phyloP scores from a whole-genome alignment of 2,888 invertebrate species.

The Teinopalpus imperialis region DNA sequence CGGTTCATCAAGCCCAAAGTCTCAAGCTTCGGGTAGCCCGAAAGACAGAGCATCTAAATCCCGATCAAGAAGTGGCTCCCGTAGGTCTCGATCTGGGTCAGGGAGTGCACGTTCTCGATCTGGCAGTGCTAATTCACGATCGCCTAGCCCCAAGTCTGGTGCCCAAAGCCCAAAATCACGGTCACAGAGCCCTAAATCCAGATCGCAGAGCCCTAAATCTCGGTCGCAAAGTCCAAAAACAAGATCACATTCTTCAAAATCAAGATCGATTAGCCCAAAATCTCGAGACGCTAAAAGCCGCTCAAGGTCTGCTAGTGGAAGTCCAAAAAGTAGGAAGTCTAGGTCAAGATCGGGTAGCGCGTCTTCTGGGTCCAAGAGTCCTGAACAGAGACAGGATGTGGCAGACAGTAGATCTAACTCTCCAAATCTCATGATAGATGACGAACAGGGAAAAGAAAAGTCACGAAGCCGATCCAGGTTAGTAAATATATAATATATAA shows the following conservation, averaged over 20 bases:
- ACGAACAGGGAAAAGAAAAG: constrained; percentile 61
- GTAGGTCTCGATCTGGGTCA: constrained; percentile 54
- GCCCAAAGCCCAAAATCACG: constrained; percentile 46
- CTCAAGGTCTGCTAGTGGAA: constrained; percentile 69
- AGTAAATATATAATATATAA: constrained; percentile 2
- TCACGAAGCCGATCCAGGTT: constrained; percentile 69
- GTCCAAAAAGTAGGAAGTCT: constrained; percentile 59
- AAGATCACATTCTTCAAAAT: constrained; percentile 51
- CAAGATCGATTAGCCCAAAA: constrained; percentile 48
- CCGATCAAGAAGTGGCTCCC: constrained; percentile 53
- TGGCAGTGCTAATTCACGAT: constrained; percentile 47
- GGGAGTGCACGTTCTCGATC: constrained; percentile 45
- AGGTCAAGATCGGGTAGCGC: constrained; percentile 52
- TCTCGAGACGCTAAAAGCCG: constrained; percentile 47
- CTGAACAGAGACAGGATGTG: constrained; percentile 51
- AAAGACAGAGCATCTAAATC: constrained; percentile 53
- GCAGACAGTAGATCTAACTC: constrained; percentile 77
- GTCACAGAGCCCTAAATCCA: constrained; percentile 54
- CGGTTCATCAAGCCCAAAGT: constrained; percentile 67
- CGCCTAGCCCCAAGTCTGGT: constrained; percentile 47
- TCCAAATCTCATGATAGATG: constrained; percentile 78
- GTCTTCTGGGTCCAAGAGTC: constrained; percentile 60
- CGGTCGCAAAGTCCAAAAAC: constrained; percentile 54
- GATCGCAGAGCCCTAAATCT: constrained; percentile 56
- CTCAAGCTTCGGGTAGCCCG: constrained; percentile 66